phyloP scores from a whole-genome alignment of 1,140 invertebrate species.

The Drosophila sp. region DNA sequence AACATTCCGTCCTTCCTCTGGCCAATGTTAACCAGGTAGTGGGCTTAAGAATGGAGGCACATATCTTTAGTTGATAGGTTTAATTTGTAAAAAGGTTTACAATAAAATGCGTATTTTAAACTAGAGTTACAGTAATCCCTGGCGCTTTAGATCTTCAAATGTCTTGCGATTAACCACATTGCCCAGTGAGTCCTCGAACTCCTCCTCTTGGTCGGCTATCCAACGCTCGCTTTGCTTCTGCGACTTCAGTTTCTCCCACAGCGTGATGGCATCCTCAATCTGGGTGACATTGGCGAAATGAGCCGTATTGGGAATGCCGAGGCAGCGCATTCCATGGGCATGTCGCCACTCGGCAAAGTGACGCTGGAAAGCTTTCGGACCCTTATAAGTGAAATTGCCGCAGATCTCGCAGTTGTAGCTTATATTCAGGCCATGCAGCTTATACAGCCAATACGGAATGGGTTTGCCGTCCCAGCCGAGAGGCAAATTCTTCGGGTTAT shows the following conservation, averaged over 20 bases:
- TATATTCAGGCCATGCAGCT: slow-evolving; percentile 99
- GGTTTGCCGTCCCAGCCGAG: slow-evolving; percentile 99
- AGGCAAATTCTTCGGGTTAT: slow-evolving; percentile 99
- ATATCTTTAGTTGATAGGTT: slow-evolving; percentile 37
- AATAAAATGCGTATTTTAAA: slow-evolving; percentile 16
- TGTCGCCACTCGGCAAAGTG: slow-evolving; percentile 99
- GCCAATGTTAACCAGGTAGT: slow-evolving; percentile 52
- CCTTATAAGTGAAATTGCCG: slow-evolving; percentile 99
- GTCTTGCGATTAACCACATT: slow-evolving; percentile 99
- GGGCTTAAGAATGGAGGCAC: slow-evolving; percentile 56
- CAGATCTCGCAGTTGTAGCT: slow-evolving; percentile 99
- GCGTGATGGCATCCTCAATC: slow-evolving; percentile 98
- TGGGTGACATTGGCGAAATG: slow-evolving; percentile 99
- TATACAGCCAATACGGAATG: slow-evolving; percentile 99
- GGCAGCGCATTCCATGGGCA: slow-evolving; percentile 99
- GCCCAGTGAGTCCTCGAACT: slow-evolving; percentile 99
- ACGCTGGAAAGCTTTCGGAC: slow-evolving; percentile 99
- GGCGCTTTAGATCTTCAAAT: slow-evolving; percentile 98
- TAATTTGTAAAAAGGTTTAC: slow-evolving; percentile 31
- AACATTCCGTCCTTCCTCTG: slow-evolving; percentile 51
- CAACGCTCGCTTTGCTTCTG: slow-evolving; percentile 98
- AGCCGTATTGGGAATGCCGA: slow-evolving; percentile 99
- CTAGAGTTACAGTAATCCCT: slow-evolving; percentile 92
- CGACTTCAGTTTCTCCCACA: slow-evolving; percentile 98
- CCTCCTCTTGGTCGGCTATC: slow-evolving; percentile 98